Base-by-base conservation (phyloP, 2,888 invertebrate species). In the Leptinotarsa tumamoca region DNA sequence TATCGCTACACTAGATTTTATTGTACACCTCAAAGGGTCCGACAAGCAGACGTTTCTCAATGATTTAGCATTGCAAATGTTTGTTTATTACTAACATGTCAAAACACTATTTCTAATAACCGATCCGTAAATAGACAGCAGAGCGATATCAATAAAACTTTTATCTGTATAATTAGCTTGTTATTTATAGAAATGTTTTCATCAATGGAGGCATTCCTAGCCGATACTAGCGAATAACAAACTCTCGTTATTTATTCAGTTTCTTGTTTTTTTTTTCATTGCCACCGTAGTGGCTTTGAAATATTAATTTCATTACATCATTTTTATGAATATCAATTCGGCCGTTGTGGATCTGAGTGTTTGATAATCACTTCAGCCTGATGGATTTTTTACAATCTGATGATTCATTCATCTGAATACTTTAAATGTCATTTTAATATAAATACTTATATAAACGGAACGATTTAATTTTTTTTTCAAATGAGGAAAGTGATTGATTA, bases 231-330 rank as follows among this genome's bases (percentile, higher is more conserved):
- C 58, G 58, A 63, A 63, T 43, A 63, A 43, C 63, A 63, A 43
- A 63, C 63, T n/a, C 17, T 27, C 63, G 7, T 63, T 43, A 10
- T 33, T 27, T 43, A 63, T 33, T 63, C 43, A 63, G 33, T 27
- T 43, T 33, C 27, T 27, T 27, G 43, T 63, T 27, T 63, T 63
- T n/a, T 63, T 61, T 7, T 18, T 18, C 33, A 58, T 15, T 23
- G n/a, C 17, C 23, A 43, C 33, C 10, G n/a, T 63, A 63, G 27
- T 63, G 63, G 17, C 63, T 33, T 63, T 63, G 63, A 63, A 63
- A 63, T 63, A 63, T 63, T 18, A 63, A 63, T 63, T n/a, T n/a
- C 63, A 43, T 63, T 63, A 63, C 63, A 63, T 63, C 63, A 63
- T 43, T 43, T n/a, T 43, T 43, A 33, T 33, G 63, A 63, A 63